Evolutionary conservation across 2,113 vertebrate species (phyloP).

Genomic region (Sorex fumeus): DNA sequence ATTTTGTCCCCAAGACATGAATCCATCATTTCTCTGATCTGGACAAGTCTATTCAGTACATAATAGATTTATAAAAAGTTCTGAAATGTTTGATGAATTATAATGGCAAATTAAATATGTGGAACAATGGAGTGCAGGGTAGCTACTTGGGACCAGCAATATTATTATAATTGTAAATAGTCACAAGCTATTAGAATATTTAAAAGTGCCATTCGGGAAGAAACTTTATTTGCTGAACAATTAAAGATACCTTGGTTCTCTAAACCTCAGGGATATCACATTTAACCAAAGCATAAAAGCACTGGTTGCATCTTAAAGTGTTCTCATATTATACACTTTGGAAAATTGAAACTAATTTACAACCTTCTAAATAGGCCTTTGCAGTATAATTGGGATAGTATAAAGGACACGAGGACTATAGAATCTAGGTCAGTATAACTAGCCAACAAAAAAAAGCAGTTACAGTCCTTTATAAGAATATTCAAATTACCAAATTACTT

Average conservation of each 20-base stretch:
- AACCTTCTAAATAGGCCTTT: constrained; percentile 41
- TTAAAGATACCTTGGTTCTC: constrained; percentile 47
- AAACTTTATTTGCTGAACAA: constrained; percentile 64
- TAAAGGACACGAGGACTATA: constrained; percentile 12
- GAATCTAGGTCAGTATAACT: constrained; percentile 60
- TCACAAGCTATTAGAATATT: constrained; percentile 61
- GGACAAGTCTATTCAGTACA: constrained; percentile 7
- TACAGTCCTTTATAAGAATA: not conserved
- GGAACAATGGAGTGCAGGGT: not conserved
- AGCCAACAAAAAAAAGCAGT: not conserved
- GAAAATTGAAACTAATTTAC: constrained; percentile 69
- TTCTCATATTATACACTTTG: constrained; percentile 54
- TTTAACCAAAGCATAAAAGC: constrained; percentile 59
- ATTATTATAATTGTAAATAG: constrained; percentile 50
- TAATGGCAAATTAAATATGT: not conserved
- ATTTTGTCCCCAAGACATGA: too few species aligned
- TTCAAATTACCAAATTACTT: constrained; percentile 49
- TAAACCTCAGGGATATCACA: constrained; percentile 50
- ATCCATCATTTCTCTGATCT: not conserved
- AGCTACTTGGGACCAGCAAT: not conserved
- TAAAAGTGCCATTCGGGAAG: constrained; percentile 14
- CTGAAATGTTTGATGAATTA: not conserved
- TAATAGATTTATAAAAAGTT: not conserved
- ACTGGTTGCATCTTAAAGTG: constrained; percentile 32
- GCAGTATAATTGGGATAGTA: constrained; percentile 15